Conservation (phyloP, 2,888 invertebrate genomes). For the Kryphioiulus occultus region DNA sequence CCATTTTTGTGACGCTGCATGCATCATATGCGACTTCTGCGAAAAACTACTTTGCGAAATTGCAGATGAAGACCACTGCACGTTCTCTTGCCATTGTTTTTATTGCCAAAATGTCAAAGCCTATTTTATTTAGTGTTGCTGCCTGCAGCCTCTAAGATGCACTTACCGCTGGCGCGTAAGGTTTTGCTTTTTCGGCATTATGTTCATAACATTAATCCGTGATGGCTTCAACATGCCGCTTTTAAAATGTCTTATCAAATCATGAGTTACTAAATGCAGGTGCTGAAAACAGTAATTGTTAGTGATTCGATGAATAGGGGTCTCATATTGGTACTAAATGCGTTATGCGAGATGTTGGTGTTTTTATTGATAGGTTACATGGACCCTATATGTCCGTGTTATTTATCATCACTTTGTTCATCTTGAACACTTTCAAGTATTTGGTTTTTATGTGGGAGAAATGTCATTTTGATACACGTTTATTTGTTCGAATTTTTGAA, state of each 20-base stretch:
- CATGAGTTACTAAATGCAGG: not conserved
- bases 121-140: slow-evolving; percentile 10
- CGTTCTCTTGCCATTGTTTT: slow-evolving; percentile 10
- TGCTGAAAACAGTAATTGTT: not conserved
- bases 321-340: not conserved
- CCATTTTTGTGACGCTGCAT: slow-evolving; percentile 27
- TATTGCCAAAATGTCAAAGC: slow-evolving; percentile 19
- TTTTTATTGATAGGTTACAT: too few relatives aligned
- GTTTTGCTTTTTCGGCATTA: not conserved
- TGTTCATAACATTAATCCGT: not conserved
- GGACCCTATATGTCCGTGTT: too few relatives aligned
- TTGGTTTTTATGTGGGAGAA: too few relatives aligned
- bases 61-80: not conserved
- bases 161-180: not conserved
- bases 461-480: too few relatives aligned
- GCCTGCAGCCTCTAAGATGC: not conserved
- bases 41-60: slow-evolving; percentile 18
- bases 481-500: too few relatives aligned
- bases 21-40: slow-evolving; percentile 4
- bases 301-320: not conserved
- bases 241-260: not conserved
- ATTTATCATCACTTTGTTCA: too few relatives aligned
- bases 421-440: too few relatives aligned
- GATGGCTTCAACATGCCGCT: not conserved
- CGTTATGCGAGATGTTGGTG: not conserved